These are phyloP conservation scores for Pemphigus obesinymphae DNA, from an alignment of 1,140 invertebrate genomes.

Conservation along the genomic window DNA sequence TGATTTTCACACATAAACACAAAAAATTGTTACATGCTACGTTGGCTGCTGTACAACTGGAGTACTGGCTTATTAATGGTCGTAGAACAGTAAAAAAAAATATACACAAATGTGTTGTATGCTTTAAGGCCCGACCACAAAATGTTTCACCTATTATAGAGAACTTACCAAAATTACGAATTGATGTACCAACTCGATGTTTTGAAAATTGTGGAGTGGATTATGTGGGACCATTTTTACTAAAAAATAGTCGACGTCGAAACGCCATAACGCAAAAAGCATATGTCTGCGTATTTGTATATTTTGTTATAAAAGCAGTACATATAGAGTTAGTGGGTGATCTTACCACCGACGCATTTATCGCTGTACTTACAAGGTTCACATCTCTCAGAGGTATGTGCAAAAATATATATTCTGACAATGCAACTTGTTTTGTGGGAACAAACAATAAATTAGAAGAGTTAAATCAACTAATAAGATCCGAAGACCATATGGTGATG, in stretches of 20 bases:
- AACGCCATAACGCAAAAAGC: neutral
- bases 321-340: too few relatives aligned
- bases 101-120: conserved; percentile 20
- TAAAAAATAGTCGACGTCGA: neutral
- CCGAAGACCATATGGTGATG: too few relatives aligned
- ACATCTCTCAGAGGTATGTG: too few relatives aligned
- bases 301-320: too few relatives aligned
- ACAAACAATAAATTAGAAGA: too few relatives aligned
- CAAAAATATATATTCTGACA: too few relatives aligned
- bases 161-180: neutral
- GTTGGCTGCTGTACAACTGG: neutral
- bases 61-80: conserved; percentile 16
- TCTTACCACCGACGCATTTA: too few relatives aligned
- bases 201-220: conserved; percentile 14
- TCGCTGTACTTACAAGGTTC: too few relatives aligned
- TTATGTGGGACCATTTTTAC: neutral
- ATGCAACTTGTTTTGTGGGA: too few relatives aligned
- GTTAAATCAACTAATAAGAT: too few relatives aligned
- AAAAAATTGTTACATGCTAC: neutral
- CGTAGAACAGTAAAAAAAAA: neutral
- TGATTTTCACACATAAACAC: conserved; percentile 23
- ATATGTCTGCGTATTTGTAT: too few relatives aligned
- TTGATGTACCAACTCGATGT: neutral
- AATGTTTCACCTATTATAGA: conserved; percentile 3
- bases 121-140: neutral